These are phyloP conservation scores for Murina feae DNA, from an alignment of 2,113 vertebrate species.

Conservation along the genomic window DNA sequence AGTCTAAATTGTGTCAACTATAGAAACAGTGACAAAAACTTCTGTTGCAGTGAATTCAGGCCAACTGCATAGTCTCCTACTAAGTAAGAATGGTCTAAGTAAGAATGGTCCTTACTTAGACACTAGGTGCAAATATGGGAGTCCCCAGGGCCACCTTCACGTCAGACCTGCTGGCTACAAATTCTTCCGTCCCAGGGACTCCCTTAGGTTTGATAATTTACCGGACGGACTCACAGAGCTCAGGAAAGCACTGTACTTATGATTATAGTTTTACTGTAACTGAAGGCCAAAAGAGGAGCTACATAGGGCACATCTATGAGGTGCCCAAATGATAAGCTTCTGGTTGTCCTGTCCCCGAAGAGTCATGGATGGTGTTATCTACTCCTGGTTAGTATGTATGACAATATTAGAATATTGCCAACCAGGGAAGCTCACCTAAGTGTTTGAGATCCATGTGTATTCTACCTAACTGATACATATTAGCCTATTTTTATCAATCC, in stretches of 20 bases:
- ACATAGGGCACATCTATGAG: background rate
- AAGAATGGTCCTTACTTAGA: background rate
- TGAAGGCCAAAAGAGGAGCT: background rate
- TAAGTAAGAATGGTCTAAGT: too few species aligned
- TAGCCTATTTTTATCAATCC: background rate
- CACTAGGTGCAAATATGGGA: background rate
- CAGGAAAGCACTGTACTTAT: background rate
- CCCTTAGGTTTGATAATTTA: background rate
- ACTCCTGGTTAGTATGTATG: background rate
- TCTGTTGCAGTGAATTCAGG: background rate
- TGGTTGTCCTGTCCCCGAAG: background rate
- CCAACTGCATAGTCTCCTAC: background rate
- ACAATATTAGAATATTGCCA: background rate
- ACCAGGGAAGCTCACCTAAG: background rate
- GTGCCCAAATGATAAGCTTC: background rate
- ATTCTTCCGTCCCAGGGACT: background rate
- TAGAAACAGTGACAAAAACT: conserved; percentile 21
- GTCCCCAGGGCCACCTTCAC: background rate
- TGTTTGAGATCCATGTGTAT: background rate
- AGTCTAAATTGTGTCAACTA: background rate
- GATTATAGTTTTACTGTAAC: background rate
- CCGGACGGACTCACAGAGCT: background rate
- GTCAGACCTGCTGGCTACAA: background rate
- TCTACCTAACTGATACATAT: background rate
- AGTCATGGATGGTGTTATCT: background rate